Evolutionary conservation across 2,113 vertebrate species (phyloP), one percentile per base, ranked within the genome.

Genomic region (Sterna hirundo): DNA sequence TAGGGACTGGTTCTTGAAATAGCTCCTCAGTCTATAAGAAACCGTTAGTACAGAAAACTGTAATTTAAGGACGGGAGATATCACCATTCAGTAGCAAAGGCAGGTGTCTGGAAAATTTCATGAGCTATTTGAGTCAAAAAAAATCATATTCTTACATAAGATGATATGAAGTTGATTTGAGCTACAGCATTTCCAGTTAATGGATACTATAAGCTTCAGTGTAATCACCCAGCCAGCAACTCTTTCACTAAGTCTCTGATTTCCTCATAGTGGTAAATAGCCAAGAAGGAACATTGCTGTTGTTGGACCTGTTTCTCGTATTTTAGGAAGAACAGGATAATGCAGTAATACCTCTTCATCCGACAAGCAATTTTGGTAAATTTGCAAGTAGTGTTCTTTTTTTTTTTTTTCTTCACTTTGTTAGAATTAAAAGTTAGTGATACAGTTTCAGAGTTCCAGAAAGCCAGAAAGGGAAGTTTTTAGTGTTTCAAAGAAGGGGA

Each of bases 161-260:
- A 51, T 18, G 7, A 51, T 22, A 47, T 10, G 6, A 54, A 51
- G 22, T 10, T 80, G 47, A 52, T 49, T 38, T 81, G 44, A 80
- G 23, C 9, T 40, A 36, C 18, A 77, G 10, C 6, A 46, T 92
- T 77, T 80, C n/a, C 38, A 68, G 23, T 23, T 6, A 86, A 76
- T 0, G 0, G 0, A 34, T 71, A 34, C 11, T 36, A 15, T 11
- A 49, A 42, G 2, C 18, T 72, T 74, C 65, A 54, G 9, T 30
- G 34, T 40, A 71, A 62, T 32, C 49, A 70, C 29, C 3, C 30
- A 86, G 6, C 4, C 15, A 52, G 17, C 1, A 5, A 18, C 7
- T 88, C 17, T 42, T 89, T 47, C 32, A 78, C 8, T 21, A 54
- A 26, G 15, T n/a, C 27, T 81, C 23, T 49, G 36, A 25, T 65